Percentiles rank a stretch among this genome's conserved stretches.
Conservation (phyloP, 2,888 invertebrate genomes). For the Ellobium chinense region DNA sequence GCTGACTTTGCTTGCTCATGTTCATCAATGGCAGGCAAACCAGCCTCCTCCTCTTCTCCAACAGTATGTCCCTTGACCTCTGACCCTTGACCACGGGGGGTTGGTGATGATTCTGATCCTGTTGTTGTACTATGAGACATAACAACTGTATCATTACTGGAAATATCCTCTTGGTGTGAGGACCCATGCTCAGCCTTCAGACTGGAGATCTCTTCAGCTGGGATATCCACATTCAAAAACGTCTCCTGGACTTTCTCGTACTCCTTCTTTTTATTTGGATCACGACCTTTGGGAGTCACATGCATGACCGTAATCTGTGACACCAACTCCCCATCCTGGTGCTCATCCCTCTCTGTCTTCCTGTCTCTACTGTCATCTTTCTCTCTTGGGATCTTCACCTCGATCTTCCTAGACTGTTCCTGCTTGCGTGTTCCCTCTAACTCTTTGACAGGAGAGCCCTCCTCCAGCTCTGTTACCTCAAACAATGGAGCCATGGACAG, state of each 20-base stretch:
- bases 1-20: background rate
- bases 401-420: background rate
- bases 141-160: background rate
- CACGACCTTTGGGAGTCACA: constrained; percentile 56
- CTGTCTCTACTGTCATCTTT: background rate
- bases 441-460: constrained; percentile 38
- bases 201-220: constrained; percentile 54
- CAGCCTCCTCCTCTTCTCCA: background rate
- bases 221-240: constrained; percentile 69
- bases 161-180: constrained; percentile 11
- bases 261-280: constrained; percentile 52
- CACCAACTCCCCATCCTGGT: constrained; percentile 13
- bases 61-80: background rate
- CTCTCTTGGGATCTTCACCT: background rate
- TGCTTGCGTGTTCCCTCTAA: background rate
- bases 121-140: background rate
- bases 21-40: background rate
- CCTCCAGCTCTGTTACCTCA: constrained; percentile 57
- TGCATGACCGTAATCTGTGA: constrained; percentile 50
- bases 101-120: background rate
- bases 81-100: background rate
- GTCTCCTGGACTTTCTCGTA: constrained; percentile 60
- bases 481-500: constrained; percentile 59
- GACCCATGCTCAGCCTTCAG: constrained; percentile 43
- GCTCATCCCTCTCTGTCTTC: background rate